Evolutionary conservation across 2,113 vertebrate genomes (phyloP).

Genomic region (Megaleporinus macrocephalus): DNA sequence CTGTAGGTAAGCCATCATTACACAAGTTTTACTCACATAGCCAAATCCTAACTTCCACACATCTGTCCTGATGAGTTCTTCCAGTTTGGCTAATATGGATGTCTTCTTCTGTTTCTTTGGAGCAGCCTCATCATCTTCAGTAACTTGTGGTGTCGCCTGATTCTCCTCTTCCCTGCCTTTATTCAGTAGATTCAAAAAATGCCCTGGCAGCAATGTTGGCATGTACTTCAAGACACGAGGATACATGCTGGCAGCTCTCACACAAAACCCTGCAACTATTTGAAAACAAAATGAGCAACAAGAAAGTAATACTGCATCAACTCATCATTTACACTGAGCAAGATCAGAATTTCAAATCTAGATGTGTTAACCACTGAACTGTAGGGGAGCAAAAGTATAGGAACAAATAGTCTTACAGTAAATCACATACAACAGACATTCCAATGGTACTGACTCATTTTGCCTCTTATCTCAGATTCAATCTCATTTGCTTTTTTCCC

Average conservation of each 20-base stretch:
- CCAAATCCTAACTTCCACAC: slow-evolving; percentile 67
- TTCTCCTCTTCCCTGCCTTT: neutral
- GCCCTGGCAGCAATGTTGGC: slow-evolving; percentile 52
- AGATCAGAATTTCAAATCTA: no score
- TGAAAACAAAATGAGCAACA: neutral
- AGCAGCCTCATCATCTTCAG: no score
- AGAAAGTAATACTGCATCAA: no score
- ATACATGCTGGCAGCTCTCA: slow-evolving; percentile 44
- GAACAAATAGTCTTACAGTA: no score
- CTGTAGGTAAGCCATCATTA: neutral
- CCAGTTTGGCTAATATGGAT: slow-evolving; percentile 54
- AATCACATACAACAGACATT: no score
- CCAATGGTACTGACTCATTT: no score
- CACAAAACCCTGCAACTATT: slow-evolving; percentile 50
- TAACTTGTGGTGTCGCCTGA: neutral
- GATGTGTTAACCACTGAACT: no score
- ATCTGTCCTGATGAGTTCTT: slow-evolving; percentile 56
- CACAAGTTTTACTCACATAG: slow-evolving; percentile 53
- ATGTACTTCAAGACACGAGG: slow-evolving; percentile 60
- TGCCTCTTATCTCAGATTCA: no score
- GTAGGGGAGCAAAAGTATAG: no score
- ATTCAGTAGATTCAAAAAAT: slow-evolving; percentile 54
- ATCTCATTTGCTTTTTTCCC: no score
- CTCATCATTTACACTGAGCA: no score
- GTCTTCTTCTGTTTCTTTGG: neutral